Conservation (phyloP, 2,113 vertebrate genomes). For the Phalacrocorax pelagicus region DNA sequence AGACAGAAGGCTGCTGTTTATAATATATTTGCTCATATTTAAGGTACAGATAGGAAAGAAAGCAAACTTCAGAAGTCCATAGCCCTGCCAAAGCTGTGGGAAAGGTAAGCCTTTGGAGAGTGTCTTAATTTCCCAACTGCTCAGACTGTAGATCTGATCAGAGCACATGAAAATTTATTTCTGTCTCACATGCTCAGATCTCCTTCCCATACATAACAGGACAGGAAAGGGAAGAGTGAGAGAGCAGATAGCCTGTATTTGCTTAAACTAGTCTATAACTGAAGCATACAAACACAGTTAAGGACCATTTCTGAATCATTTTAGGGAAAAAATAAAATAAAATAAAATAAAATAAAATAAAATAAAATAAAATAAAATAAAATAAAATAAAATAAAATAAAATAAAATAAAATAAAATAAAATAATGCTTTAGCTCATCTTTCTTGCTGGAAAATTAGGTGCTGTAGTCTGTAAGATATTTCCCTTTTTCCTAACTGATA, state of each 20-base stretch:
- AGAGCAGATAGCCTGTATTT: neutral
- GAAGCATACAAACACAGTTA: neutral
- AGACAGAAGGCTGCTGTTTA: neutral
- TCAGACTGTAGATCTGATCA: neutral
- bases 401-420: too few species aligned
- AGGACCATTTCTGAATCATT: neutral
- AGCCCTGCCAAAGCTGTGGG: neutral
- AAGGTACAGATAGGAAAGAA: neutral
- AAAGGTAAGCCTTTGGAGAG: neutral
- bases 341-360: neutral
- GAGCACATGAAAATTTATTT: neutral
- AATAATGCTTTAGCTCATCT: too few species aligned
- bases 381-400: too few species aligned
- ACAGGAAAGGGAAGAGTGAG: neutral
- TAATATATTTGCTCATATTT: neutral
- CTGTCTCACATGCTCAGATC: neutral
- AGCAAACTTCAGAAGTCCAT: neutral
- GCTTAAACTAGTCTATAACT: neutral
- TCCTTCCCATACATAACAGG: neutral
- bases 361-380: neutral
- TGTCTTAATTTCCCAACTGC: neutral
- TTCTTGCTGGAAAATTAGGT: neutral
- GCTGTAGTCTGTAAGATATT: neutral
- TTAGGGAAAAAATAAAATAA: neutral
- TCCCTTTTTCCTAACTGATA: neutral